phyloP scores from a whole-genome alignment of 2,797 vertebrate species.

The Sebastes nivosus region DNA sequence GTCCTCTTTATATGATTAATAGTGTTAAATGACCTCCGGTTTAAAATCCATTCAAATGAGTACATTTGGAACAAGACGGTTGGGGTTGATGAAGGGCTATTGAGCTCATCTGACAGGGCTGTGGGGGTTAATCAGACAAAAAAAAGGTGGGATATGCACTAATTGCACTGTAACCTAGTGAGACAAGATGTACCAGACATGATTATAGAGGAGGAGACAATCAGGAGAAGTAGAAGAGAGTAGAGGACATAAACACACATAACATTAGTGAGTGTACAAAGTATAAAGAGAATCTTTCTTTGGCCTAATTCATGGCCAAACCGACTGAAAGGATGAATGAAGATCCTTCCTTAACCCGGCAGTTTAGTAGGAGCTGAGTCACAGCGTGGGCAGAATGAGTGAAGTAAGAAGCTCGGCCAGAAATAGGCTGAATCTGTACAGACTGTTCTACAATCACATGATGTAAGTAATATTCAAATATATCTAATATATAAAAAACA shows the following conservation, averaged over 20 bases:
- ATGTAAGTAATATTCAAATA: background rate
- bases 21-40: too few species aligned
- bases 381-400: conserved; percentile 24
- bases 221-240: background rate
- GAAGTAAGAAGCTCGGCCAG: background rate
- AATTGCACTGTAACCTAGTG: background rate
- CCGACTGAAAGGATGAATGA: background rate
- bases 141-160: too few species aligned
- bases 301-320: background rate
- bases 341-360: background rate
- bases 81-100: too few species aligned
- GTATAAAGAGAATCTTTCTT: background rate
- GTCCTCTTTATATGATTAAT: too few species aligned
- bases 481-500: background rate
- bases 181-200: background rate
- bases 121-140: too few species aligned
- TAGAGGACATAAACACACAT: background rate
- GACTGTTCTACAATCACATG: background rate
- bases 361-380: conserved; percentile 27
- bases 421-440: background rate
- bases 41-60: too few species aligned
- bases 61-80: too few species aligned
- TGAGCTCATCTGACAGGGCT: too few species aligned
- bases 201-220: background rate
- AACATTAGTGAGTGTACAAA: background rate